Percentiles rank a stretch among this genome's conserved stretches.
Evolutionary conservation across 2,113 vertebrate species (phyloP).

Genomic region (Damaliscus lunatus): DNA sequence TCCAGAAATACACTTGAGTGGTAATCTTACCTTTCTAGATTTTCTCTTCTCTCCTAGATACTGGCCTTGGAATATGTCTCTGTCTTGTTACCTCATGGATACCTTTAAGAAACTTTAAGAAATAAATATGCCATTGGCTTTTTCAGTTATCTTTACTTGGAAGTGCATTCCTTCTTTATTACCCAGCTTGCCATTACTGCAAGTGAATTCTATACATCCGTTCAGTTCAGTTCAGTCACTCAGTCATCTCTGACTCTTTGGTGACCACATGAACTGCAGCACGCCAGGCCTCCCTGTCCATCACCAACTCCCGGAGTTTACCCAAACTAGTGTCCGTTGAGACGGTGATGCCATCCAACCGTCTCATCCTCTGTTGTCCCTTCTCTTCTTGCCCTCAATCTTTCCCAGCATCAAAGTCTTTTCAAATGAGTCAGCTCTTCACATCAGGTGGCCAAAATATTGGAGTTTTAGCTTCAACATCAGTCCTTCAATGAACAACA

Average conservation of each 20-base stretch:
- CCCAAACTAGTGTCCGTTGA: not conserved
- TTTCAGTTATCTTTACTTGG: not conserved
- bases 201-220: not conserved
- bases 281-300: not conserved
- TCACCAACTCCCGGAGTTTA: not conserved
- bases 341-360: not conserved
- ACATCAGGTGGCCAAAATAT: not conserved
- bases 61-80: not conserved
- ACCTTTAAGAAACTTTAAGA: not conserved
- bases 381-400: not conserved
- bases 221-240: not conserved
- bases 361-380: not conserved
- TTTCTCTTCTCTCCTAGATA: not conserved
- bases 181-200: not conserved
- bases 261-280: accelerated
- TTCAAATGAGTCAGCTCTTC: not conserved
- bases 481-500: not conserved
- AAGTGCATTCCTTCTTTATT: not conserved
- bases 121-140: not conserved
- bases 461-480: not conserved
- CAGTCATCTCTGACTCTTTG: not conserved
- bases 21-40: not conserved
- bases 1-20: not conserved
- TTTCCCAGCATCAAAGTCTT: not conserved
- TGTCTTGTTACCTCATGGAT: not conserved